These are phyloP conservation scores for Prionailurus viverrinus DNA, from an alignment of 2,113 vertebrate genomes.

Conservation along the genomic window DNA sequence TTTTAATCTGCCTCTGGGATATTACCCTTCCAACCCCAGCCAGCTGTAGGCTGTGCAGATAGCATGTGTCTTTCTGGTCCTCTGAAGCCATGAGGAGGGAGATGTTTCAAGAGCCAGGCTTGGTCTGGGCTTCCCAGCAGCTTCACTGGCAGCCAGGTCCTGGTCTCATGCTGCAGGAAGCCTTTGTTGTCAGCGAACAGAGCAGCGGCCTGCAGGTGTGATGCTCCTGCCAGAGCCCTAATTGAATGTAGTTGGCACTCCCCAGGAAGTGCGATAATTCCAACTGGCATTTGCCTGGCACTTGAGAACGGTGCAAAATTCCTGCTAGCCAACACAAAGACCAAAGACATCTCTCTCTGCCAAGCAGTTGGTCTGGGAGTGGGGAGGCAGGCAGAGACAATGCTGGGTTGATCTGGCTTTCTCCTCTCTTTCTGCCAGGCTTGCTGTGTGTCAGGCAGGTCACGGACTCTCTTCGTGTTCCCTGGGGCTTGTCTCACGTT, in stretches of 20 bases:
- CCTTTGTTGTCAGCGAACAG: not conserved
- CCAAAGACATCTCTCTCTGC: not conserved
- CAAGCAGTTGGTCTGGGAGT: not conserved
- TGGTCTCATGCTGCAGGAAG: not conserved
- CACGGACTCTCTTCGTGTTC: not conserved
- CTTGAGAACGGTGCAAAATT: conserved; percentile 51
- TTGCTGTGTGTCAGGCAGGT: not conserved
- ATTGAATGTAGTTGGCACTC: conserved; percentile 51
- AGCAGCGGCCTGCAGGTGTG: not conserved
- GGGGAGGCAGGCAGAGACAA: not conserved
- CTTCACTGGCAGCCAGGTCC: not conserved
- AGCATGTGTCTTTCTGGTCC: not conserved
- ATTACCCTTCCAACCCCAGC: not conserved
- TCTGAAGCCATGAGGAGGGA: not conserved
- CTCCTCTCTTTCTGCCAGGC: not conserved
- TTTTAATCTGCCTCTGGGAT: not conserved
- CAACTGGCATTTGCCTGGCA: conserved; percentile 62
- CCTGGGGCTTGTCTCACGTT: fast-evolving
- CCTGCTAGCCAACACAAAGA: conserved; percentile 7
- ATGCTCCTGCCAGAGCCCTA: not conserved
- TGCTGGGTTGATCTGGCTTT: not conserved
- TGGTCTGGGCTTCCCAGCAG: not conserved
- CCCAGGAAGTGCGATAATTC: conserved; percentile 45
- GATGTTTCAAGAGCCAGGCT: not conserved
- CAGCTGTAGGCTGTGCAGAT: not conserved